A percentile compares a stretch with the other conserved stretches of the same genome.
Conservation (phyloP, 2,797 vertebrate genomes). For the Columba guinea region DNA sequence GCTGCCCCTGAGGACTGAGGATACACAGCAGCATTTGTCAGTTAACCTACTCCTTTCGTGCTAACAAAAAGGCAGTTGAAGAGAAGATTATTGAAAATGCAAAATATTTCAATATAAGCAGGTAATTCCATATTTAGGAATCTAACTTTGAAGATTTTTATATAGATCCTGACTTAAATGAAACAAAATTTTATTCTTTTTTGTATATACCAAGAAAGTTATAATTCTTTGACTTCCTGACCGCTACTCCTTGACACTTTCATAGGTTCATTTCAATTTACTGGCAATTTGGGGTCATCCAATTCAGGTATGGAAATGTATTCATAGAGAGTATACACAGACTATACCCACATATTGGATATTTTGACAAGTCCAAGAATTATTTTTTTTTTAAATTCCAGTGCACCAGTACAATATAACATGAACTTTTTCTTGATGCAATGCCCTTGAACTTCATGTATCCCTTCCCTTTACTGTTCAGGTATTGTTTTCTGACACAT, state of each 20-base stretch:
- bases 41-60: background rate
- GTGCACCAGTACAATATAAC: background rate
- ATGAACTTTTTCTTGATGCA: constrained; percentile 17
- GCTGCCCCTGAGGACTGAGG: background rate
- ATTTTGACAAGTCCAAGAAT: constrained; percentile 13
- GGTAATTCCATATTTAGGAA: background rate
- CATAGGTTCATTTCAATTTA: background rate
- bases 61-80: constrained; percentile 1
- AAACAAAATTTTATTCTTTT: background rate
- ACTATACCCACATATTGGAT: background rate
- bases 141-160: background rate
- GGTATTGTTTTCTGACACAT: constrained; percentile 66
- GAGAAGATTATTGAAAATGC: background rate
- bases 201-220: background rate
- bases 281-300: background rate
- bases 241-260: background rate
- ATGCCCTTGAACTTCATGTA: constrained; percentile 43
- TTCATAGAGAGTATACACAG: background rate
- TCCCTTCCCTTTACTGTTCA: constrained; percentile 45
- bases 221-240: background rate
- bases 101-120: background rate
- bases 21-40: constrained; percentile 6
- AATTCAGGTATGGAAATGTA: background rate
- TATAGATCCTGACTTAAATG: background rate
- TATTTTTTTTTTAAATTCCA: background rate